phyloP scores from a whole-genome alignment of 2,113 vertebrate species.

The Ageneiosus marmoratus region DNA sequence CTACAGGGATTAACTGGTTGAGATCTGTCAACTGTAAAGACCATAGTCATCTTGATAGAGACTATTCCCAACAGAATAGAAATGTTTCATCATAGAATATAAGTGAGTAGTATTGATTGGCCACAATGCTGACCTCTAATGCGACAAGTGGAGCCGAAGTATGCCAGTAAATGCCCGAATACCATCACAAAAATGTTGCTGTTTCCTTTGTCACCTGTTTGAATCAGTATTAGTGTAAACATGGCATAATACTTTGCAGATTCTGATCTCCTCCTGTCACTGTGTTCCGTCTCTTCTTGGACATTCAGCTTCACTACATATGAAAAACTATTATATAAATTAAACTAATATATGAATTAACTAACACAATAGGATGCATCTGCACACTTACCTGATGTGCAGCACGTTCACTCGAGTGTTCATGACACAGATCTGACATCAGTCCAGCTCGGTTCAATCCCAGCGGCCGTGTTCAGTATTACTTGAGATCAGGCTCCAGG shows the following conservation, averaged over 20 bases:
- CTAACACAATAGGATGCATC: background rate
- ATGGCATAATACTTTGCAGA: background rate
- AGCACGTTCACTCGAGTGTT: background rate
- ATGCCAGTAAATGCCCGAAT: too few relatives aligned
- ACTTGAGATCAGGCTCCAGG: constrained; percentile 36
- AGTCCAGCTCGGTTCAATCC: constrained; percentile 12
- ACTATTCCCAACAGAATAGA: too few relatives aligned
- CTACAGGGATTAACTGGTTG: too few relatives aligned
- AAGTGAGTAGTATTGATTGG: too few relatives aligned
- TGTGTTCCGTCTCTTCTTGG: background rate
- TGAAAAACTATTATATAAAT: background rate
- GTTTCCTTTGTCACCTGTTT: too few relatives aligned
- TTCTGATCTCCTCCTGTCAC: background rate
- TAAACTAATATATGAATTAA: constrained; percentile 12
- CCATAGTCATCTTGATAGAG: too few relatives aligned
- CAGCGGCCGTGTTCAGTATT: constrained; percentile 16
- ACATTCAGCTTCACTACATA: background rate
- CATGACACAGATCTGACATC: constrained; percentile 14
- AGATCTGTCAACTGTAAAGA: too few relatives aligned
- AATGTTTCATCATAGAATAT: too few relatives aligned
- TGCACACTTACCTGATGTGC: background rate
- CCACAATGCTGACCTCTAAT: too few relatives aligned
- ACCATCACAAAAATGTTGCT: too few relatives aligned
- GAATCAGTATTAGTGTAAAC: background rate
- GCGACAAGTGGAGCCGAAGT: too few relatives aligned